Conservation (phyloP, 2,797 vertebrate species). For the Garrulus glandarius region DNA sequence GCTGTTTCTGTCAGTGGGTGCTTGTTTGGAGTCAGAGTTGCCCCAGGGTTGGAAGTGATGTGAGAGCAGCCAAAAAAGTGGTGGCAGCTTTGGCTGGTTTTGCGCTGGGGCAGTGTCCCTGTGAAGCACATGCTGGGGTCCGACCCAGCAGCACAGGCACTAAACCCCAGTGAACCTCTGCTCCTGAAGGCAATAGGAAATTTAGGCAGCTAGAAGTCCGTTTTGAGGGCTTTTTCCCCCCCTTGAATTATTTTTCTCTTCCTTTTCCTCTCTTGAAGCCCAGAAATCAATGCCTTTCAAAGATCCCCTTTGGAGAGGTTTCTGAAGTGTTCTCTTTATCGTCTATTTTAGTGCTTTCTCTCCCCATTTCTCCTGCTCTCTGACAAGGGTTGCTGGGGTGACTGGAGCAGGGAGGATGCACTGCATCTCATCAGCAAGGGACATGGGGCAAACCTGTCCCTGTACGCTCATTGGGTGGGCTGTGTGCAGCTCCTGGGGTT, state of each 20-base stretch:
- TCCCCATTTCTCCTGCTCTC: neutral
- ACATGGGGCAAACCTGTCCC: neutral
- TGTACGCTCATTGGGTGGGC: accelerated
- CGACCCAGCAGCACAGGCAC: neutral
- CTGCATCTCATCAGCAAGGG: neutral
- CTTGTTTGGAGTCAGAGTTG: neutral
- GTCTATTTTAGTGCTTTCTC: neutral
- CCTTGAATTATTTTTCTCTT: neutral
- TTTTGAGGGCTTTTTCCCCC: conserved; percentile 12
- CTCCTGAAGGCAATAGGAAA: neutral
- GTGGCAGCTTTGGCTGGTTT: neutral
- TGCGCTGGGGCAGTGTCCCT: accelerated
- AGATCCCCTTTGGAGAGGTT: neutral
- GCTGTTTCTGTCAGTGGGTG: neutral
- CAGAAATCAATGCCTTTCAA: conserved; percentile 48
- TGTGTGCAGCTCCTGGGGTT: neutral
- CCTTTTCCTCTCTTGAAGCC: conserved; percentile 12
- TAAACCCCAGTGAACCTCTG: neutral
- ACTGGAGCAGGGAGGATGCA: accelerated
- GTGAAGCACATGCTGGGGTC: accelerated
- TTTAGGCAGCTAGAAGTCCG: neutral
- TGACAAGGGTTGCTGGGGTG: neutral
- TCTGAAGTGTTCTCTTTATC: conserved; percentile 29
- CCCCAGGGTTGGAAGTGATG: accelerated
- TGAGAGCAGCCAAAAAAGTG: accelerated